Conservation (phyloP, 2,888 invertebrate species). For the Molanna angustata region DNA sequence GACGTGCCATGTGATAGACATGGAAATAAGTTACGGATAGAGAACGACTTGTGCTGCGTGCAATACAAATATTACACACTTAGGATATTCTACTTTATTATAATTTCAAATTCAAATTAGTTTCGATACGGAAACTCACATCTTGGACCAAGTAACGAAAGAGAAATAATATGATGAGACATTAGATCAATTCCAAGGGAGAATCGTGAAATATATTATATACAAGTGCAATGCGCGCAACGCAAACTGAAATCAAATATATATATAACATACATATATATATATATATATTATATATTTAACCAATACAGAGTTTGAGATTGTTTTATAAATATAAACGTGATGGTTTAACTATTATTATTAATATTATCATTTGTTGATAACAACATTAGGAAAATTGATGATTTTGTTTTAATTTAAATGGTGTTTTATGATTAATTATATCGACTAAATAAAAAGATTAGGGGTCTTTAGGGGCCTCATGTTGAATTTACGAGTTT, state of each 20-base stretch:
- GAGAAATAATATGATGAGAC: slow-evolving; percentile 7
- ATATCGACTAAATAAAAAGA: not conserved
- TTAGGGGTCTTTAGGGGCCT: slow-evolving; percentile 23
- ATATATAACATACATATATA: too few relatives aligned
- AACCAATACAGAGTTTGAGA: too few relatives aligned
- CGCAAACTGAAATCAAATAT: not conserved
- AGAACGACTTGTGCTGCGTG: not conserved
- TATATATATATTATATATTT: too few relatives aligned
- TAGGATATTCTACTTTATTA: not conserved
- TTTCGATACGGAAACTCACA: slow-evolving; percentile 1
- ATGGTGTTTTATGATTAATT: too few relatives aligned
- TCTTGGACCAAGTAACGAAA: slow-evolving; percentile 6
- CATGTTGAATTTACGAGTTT: slow-evolving; percentile 22
- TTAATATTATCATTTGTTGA: too few relatives aligned
- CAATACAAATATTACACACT: too few relatives aligned
- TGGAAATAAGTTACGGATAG: not conserved
- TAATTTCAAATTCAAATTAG: too few relatives aligned
- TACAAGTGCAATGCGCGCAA: slow-evolving; percentile 1
- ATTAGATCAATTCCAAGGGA: not conserved
- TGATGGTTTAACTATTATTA: too few relatives aligned
- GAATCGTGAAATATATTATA: not conserved
- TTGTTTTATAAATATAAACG: too few relatives aligned
- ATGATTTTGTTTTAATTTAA: slow-evolving; percentile 6
- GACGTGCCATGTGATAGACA: not conserved
- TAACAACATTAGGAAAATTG: not conserved